Evolutionary conservation across 2,113 vertebrate genomes (phyloP), one percentile per base, ranked within the genome.

Genomic region (Ammodytes marinus): DNA sequence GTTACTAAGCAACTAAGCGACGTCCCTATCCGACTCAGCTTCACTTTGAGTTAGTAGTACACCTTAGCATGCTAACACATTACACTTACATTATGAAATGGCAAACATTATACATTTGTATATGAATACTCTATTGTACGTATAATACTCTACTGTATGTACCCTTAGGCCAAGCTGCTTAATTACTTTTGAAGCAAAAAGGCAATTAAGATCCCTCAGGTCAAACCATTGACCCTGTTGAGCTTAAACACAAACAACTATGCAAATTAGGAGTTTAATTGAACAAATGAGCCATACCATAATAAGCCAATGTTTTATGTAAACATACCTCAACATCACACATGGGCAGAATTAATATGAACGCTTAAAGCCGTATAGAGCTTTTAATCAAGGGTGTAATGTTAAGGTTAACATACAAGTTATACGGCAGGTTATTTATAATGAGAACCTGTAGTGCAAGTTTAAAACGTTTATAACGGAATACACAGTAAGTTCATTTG

Each of bases 231-330:
- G 27, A 27, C 27, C 27, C 27, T 27, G 27, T 27, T 27, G 27
- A 27, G 27, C 27, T 27, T 27, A 27, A 27, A 27, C 27, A 27
- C 27, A 27, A 27, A 27, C 27, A 27, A 12, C 57, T 42, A 69
- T 58, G 9, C 40, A 74, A 65, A 84, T 79, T 19, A 76, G 15
- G 8, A 43, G 19, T 68, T 74, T 57, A 50, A 17, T 75, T 39
- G 39, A 70, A 78, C 50, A 58, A 69, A 76, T 79, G 55, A 81
- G 15, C 27, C 27, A 27, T 68, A 15, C 27, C 27, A 53, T 40
- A 79, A 64, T 46, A 46, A 49, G n/a, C 3, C 69, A 76, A 68
- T 50, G 60, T 73, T 68, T 78, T 17, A 42, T 74, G 74, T 77
- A 52, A 84, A 63, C 49, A 67, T 39, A 79, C 35, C 58, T 58